Evolutionary conservation across 2,888 invertebrate species (phyloP).

Genomic region (Drosophila barbarae): DNA sequence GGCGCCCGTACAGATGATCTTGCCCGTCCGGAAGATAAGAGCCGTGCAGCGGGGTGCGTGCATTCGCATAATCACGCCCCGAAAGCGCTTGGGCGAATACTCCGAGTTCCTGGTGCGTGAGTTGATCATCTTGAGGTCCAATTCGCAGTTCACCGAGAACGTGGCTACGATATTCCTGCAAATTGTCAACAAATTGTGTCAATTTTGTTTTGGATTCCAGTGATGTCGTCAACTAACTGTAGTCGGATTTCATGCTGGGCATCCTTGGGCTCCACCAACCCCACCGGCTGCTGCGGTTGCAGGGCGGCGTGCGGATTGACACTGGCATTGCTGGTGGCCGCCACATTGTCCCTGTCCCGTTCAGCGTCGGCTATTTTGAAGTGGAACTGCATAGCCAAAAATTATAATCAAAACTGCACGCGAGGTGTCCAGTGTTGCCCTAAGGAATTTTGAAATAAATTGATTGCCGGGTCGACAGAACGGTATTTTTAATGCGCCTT

Average conservation of each 20-base stretch:
- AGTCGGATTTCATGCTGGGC: conserved; percentile 83
- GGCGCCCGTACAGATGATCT: conserved; percentile 90
- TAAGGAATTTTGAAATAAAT: not conserved
- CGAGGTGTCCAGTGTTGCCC: conserved; percentile 19
- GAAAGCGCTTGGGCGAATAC: conserved; percentile 90
- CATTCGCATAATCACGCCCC: conserved; percentile 91
- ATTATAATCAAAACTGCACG: conserved; percentile 33
- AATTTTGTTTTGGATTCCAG: not conserved
- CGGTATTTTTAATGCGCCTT: conserved; percentile 9
- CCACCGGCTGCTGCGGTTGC: conserved; percentile 80
- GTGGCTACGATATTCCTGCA: conserved; percentile 90
- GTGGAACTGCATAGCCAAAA: conserved; percentile 60
- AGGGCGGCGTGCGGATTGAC: conserved; percentile 72
- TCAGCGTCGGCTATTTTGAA: conserved; percentile 61
- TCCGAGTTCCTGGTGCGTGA: conserved; percentile 90
- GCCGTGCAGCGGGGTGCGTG: conserved; percentile 88
- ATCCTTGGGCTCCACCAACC: conserved; percentile 82
- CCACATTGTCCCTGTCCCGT: conserved; percentile 26
- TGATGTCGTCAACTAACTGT: conserved; percentile 80
- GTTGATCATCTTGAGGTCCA: conserved; percentile 87
- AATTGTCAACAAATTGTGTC: conserved; percentile 1
- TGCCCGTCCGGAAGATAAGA: conserved; percentile 87
- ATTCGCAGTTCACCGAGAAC: conserved; percentile 86
- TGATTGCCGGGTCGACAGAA: not conserved
- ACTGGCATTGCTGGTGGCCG: conserved; percentile 12